Evolutionary conservation across 2,888 invertebrate species (phyloP).

Genomic region (Melolontha melolontha): DNA sequence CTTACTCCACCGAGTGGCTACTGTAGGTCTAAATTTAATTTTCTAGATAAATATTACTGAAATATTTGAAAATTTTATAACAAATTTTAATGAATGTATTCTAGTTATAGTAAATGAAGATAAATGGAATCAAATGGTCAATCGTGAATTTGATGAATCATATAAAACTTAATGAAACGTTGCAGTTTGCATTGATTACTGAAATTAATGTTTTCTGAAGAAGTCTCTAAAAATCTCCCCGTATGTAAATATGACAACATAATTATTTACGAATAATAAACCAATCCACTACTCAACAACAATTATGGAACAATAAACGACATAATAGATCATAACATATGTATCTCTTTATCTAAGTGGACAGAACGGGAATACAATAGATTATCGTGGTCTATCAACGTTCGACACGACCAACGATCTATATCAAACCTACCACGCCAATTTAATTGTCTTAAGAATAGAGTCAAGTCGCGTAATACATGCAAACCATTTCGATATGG

Average conservation of each 20-base stretch:
- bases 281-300: conserved; percentile 6
- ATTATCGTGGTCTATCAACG: conserved; percentile 23
- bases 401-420: conserved; percentile 15
- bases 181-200: too few relatives aligned
- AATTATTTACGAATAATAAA: conserved; percentile 31
- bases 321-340: conserved; percentile 29
- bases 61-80: too few relatives aligned
- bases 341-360: conserved; percentile 35
- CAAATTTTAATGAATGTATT: too few relatives aligned
- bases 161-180: too few relatives aligned
- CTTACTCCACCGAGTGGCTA: too few relatives aligned
- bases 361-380: conserved; percentile 33
- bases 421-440: conserved; percentile 22
- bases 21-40: too few relatives aligned
- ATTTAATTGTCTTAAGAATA: conserved; percentile 29
- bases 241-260: conserved; percentile 18
- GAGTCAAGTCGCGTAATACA: conserved; percentile 21
- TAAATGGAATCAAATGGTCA: too few relatives aligned
- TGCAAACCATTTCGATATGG: conserved; percentile 19
- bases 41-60: too few relatives aligned
- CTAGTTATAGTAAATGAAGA: too few relatives aligned
- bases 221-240: too few relatives aligned
- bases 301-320: conserved; percentile 37
- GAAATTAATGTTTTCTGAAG: too few relatives aligned
- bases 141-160: too few relatives aligned